These are phyloP conservation scores for Piliocolobus tephrosceles DNA, from an alignment of 2,113 vertebrate genomes.

Conservation along the genomic window DNA sequence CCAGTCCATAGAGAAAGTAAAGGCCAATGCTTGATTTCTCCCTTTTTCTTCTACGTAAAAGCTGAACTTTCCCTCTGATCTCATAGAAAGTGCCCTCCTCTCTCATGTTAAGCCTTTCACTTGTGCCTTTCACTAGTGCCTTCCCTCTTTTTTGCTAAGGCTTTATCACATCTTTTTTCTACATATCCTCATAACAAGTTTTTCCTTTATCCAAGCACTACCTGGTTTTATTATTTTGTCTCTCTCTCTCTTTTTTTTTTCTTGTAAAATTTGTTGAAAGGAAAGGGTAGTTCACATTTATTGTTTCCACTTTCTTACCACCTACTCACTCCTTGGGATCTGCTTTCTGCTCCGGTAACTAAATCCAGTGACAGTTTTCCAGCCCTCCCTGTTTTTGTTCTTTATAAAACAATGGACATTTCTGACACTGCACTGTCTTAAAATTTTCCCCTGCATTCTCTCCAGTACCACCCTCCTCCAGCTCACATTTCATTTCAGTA, in stretches of 20 bases:
- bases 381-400: neutral
- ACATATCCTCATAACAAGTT: neutral
- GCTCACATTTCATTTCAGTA: neutral
- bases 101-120: neutral
- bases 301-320: neutral
- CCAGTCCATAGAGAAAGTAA: neutral
- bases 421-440: neutral
- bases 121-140: neutral
- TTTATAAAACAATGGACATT: neutral
- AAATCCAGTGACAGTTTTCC: neutral
- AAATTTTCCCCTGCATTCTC: neutral
- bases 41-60: neutral
- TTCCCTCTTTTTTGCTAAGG: neutral
- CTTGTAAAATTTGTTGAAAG: neutral
- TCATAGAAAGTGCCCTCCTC: accelerated
- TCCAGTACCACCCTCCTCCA: neutral
- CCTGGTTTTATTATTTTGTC: neutral
- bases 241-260: neutral
- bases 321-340: neutral
- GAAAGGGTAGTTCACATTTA: neutral
- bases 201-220: neutral
- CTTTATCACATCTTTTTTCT: neutral
- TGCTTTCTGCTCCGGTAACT: neutral
- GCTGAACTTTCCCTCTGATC: neutral
- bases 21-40: neutral